Evolutionary conservation across 2,113 vertebrate species (phyloP), one percentile per base, ranked within the genome.

Genomic region (Orientallactaga bullata): DNA sequence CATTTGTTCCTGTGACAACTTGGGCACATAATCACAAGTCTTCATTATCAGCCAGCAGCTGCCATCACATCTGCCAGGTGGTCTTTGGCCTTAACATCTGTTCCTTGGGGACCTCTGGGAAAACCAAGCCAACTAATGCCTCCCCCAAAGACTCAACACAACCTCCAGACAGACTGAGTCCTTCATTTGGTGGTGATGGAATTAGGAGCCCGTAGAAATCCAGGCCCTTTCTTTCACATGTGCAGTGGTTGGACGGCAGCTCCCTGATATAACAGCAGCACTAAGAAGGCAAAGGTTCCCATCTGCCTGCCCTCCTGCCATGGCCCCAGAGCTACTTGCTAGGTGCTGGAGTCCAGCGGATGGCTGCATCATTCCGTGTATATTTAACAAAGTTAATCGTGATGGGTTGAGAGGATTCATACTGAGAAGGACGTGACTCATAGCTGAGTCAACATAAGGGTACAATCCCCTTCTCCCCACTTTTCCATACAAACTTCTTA

Each of bases 401-500:
- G 58, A 66, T 7, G 42, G 71, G 71, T 24, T 47, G 60, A 65
- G 91, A 90, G 55, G 51, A 37, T n/a, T 82, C 60, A 69, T 28
- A 9, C 51, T 1, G 0, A 17, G 42, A 72, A 71, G 32, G 51
- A 1, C 10, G 9, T 88, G 89, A 89, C 66, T 81, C 69, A 84
- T 0, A 21, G 37, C 58, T 87, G 63, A 85, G 78, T 90, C 88
- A 81, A 30, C n/a, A 78, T 61, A 74, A 73, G 51, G 5, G 55
- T 78, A 63, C 69, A 37, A 30, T 55, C 42, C 17, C 82, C 18
- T 51, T 12, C 16, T 55, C 23, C 63, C 32, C 26, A n/a, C 16
- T 91, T 74, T 72, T 82, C 85, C 60, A 42, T 30, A 30, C 7
- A 15, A 21, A 37, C 18, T 82, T 93, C 95, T 88, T 83, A 94